A percentile compares a stretch with the other conserved stretches of the same genome.
These are phyloP conservation scores for Drosophila merina DNA, from an alignment of 2,888 invertebrate genomes.

Conservation along the genomic window DNA sequence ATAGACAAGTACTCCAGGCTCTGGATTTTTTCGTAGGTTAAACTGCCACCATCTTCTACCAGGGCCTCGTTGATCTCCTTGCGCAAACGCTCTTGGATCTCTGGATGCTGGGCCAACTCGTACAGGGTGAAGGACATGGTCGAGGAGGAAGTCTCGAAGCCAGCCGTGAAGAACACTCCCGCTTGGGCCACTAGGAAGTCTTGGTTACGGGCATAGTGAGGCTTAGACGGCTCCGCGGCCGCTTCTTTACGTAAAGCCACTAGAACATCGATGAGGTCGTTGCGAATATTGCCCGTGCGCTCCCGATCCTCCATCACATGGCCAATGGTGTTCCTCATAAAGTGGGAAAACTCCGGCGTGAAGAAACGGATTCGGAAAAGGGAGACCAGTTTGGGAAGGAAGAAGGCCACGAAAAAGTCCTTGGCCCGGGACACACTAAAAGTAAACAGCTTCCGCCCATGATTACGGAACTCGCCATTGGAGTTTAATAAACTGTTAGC, in stretches of 20 bases:
- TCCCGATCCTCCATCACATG: slow-evolving; percentile 83
- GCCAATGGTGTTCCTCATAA: slow-evolving; percentile 82
- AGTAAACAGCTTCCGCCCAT: slow-evolving; percentile 68
- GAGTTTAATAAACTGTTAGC: slow-evolving; percentile 80
- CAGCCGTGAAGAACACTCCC: slow-evolving; percentile 81
- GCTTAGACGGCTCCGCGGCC: slow-evolving; percentile 44
- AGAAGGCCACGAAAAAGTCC: slow-evolving; percentile 79
- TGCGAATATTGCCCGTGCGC: slow-evolving; percentile 80
- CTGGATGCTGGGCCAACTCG: slow-evolving; percentile 83
- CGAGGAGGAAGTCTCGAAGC: slow-evolving; percentile 83
- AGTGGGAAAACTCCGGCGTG: slow-evolving; percentile 70
- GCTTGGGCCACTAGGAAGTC: slow-evolving; percentile 82
- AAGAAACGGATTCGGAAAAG: slow-evolving; percentile 77
- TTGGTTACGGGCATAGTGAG: slow-evolving; percentile 58
- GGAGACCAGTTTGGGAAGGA: slow-evolving; percentile 77
- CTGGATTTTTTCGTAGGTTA: slow-evolving; percentile 83
- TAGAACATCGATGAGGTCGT: slow-evolving; percentile 85
- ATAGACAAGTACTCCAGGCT: slow-evolving; percentile 84
- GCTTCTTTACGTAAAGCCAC: slow-evolving; percentile 82
- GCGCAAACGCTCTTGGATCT: slow-evolving; percentile 83
- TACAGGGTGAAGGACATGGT: slow-evolving; percentile 83
- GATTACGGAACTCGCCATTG: slow-evolving; percentile 74
- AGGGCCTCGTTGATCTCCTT: slow-evolving; percentile 83
- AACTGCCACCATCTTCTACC: slow-evolving; percentile 76
- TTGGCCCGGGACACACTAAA: slow-evolving; percentile 64